Evolutionary conservation across 2,797 vertebrate genomes (phyloP).

Genomic region (Sus cebifrons): DNA sequence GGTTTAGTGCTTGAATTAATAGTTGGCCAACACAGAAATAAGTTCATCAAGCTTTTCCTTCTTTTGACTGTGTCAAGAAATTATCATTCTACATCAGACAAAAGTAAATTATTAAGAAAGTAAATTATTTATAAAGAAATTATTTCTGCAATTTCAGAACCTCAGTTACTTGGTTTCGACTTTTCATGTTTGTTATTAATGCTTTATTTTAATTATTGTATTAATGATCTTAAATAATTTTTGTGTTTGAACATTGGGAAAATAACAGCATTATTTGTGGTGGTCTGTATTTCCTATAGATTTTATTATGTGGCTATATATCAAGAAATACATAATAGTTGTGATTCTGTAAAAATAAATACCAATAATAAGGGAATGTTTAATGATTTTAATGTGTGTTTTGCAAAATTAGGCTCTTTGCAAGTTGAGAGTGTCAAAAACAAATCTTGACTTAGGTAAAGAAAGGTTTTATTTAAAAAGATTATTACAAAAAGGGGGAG

Average conservation of each 20-base stretch:
- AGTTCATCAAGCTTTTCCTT: constrained; percentile 9
- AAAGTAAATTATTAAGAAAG: constrained; percentile 52
- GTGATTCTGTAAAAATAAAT: constrained; percentile 42
- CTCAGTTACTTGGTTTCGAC: constrained; percentile 41
- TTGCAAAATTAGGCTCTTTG: constrained; percentile 42
- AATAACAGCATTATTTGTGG: constrained; percentile 38
- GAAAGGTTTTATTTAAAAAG: background rate
- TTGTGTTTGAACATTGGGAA: constrained; percentile 28
- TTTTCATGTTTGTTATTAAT: constrained; percentile 64
- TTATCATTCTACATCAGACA: background rate
- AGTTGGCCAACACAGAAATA: constrained; percentile 40
- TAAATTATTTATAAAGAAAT: background rate
- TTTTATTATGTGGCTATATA: constrained; percentile 41
- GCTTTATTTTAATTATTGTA: constrained; percentile 58
- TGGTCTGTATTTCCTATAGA: background rate
- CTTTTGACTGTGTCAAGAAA: constrained; percentile 44
- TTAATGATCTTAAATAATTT: constrained; percentile 35
- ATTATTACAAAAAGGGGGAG: background rate
- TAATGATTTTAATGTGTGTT: constrained; percentile 58
- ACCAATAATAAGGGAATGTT: constrained; percentile 12
- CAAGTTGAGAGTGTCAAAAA: constrained; percentile 19
- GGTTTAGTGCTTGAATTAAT: constrained; percentile 51
- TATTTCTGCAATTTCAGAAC: constrained; percentile 54
- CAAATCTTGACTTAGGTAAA: background rate
- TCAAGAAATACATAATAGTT: constrained; percentile 49